Evolutionary conservation across 2,888 invertebrate genomes (phyloP), one percentile per base, ranked within the genome.

Genomic region (Carabus problematicus): DNA sequence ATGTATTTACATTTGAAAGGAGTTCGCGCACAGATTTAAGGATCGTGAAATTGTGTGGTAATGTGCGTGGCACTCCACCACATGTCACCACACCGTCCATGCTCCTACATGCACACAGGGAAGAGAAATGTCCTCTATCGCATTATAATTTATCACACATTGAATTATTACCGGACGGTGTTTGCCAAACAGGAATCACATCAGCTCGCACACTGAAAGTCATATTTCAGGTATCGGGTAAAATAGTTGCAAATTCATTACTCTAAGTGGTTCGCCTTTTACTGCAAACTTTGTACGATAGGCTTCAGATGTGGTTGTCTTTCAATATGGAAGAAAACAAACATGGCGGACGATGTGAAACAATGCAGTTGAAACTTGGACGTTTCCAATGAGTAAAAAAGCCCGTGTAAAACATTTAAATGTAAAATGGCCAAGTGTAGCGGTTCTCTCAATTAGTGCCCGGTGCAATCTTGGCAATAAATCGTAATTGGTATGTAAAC

Each of bases 401-500:
- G 6, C 29, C 29, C 2, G 29, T n/a, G n/a, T 52, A 52, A 52
- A 29, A 52, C 16, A 9, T 52, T 11, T 16, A 52, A 16, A 52
- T 16, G 52, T 29, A 29, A 29, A 29, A 52, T 52, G 19, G 19
- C 16, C 16, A 12, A 52, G 52, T 52, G 52, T 9, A 52, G 19
- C 29, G 19, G 52, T 18, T 52, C 19, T 52, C 56, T 56, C 29
- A 56, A 39, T 56, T 39, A 56, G 56, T 12, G 56, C 29, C 29
- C 1, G 29, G n/a, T 39, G 56, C 29, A 56, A 56, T 39, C 40
- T 29, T 39, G 29, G 59, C 49, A 58, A 66, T 66, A 66, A 66
- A 66, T 66, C 59, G 66, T 66, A 66, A 66, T 66, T 64, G 64
- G 64, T 55, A 56, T 64, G 64, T 64, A 64, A 64, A 64, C 56